Base-by-base conservation (phyloP, 1,140 invertebrate species). In the Anastrepha ludens region DNA sequence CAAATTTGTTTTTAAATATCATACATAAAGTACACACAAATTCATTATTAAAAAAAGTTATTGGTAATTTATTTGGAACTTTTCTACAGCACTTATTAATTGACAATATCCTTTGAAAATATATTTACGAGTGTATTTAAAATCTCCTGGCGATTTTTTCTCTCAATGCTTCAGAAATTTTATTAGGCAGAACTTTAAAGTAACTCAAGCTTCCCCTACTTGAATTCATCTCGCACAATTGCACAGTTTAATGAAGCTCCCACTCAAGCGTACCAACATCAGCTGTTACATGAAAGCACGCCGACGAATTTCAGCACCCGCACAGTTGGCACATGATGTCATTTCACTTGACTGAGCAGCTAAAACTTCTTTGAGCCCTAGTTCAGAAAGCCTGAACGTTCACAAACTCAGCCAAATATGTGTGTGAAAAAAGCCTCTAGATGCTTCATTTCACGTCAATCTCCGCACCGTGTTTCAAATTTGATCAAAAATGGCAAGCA, bases 291-390 rank as follows among this genome's bases (percentile, higher is more conserved):
- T 67, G 17, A 44, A 81, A 85, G 15, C 41, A 78, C 55, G 81
- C 81, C 41, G 9, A 47, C 47, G 41, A 47, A 50, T 39, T 50
- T 58, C 78, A 88, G n/a, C 50, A 58, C 50, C 67, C 60, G 58
- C 44, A 70, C 86, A 59, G 55, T 88, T 85, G 88, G 87, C 91
- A 91, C 91, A 91, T 92, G 91, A 92, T 92, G 91, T 92, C 91
- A 92, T 92, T 91, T 91, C 91, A 90, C 87, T 90, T 89, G 89
- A 92, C 86, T 92, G 90, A 70, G 74, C 64, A 8, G 13, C 59
- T 17, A 41, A 86, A 86, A 86, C 39, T 62, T 44, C 29, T 55
- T 44, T 41, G 3, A 62, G 41, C 59, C 3, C 20, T 6, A 29
- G 50, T 47, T 81, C 47, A 81, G 55, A 55, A 55, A 20, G 17